Evolutionary conservation across 2,797 vertebrate genomes (phyloP).

Genomic region (Cynopterus sphinx): DNA sequence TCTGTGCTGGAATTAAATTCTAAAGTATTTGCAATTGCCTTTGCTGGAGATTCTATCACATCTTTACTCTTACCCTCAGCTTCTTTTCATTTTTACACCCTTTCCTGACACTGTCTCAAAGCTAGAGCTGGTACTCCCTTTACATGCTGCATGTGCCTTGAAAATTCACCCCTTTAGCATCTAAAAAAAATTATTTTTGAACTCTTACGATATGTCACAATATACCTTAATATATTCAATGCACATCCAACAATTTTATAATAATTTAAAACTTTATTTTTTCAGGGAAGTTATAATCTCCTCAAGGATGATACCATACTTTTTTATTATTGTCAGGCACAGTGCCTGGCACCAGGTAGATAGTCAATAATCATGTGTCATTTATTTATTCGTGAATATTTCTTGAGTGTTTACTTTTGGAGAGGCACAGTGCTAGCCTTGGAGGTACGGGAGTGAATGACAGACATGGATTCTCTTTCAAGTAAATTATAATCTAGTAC

Average conservation of each 20-base stretch:
- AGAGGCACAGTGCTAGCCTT: neutral
- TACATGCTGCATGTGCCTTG: neutral
- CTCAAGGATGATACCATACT: neutral
- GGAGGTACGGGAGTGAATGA: neutral
- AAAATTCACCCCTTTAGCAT: neutral
- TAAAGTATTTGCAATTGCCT: neutral
- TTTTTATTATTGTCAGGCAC: neutral
- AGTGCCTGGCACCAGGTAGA: neutral
- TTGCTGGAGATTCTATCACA: neutral
- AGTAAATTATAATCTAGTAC: neutral
- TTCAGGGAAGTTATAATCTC: neutral
- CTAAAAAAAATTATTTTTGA: neutral
- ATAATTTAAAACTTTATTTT: neutral
- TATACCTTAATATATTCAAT: neutral
- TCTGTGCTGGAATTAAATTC: neutral
- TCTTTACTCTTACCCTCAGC: neutral
- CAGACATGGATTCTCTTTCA: neutral
- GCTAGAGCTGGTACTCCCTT: neutral
- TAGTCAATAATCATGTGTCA: fast-evolving
- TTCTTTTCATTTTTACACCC: neutral
- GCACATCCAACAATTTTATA: neutral
- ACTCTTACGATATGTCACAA: neutral
- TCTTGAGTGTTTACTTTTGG: neutral
- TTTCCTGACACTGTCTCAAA: neutral
- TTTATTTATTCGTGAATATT: neutral